Conservation (phyloP, 2,888 invertebrate genomes). For the Eulithis prunata region DNA sequence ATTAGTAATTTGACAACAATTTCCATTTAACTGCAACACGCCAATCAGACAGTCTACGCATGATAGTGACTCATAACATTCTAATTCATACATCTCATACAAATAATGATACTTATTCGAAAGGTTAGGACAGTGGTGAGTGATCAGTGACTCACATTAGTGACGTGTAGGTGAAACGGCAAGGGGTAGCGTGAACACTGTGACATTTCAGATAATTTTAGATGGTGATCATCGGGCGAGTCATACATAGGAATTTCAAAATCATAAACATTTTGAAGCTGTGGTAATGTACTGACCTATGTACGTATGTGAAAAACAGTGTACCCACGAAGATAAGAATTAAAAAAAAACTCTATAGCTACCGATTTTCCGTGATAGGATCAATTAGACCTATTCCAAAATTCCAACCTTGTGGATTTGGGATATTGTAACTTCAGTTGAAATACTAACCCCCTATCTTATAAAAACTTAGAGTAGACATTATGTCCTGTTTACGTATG, state of each 20-base stretch:
- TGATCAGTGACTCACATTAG: conserved; percentile 25
- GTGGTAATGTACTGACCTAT: not conserved
- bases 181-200: conserved; percentile 9
- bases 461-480: too few relatives aligned
- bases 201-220: conserved; percentile 28
- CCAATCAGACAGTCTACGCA: conserved; percentile 8
- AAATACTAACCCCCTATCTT: too few relatives aligned
- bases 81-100: conserved; percentile 11
- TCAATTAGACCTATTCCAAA: too few relatives aligned
- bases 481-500: too few relatives aligned
- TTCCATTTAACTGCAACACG: conserved; percentile 7
- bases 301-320: not conserved
- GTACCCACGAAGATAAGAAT: too few relatives aligned
- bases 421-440: too few relatives aligned
- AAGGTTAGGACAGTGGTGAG: conserved; percentile 23
- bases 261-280: conserved; percentile 1
- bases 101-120: conserved; percentile 14
- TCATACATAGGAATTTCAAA: conserved; percentile 23
- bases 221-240: conserved; percentile 15
- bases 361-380: too few relatives aligned
- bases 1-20: not conserved
- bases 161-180: conserved; percentile 12
- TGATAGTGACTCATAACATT: conserved; percentile 21
- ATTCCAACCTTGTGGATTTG: too few relatives aligned
- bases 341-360: too few relatives aligned